phyloP scores from a whole-genome alignment of 2,113 vertebrate species.

The Jacana jacana region DNA sequence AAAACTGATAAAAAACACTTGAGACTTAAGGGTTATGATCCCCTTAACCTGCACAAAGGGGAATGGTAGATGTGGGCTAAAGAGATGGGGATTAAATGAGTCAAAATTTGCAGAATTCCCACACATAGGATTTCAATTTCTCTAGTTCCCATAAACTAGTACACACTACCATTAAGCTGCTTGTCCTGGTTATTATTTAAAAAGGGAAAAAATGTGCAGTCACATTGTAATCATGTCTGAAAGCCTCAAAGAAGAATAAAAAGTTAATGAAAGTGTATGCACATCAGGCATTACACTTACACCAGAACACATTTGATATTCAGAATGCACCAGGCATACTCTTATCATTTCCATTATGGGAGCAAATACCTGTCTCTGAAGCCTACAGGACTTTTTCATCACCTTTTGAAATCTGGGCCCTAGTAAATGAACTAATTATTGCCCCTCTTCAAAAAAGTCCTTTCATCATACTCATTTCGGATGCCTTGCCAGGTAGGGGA shows the following conservation, averaged over 20 bases:
- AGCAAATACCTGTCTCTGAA: background rate
- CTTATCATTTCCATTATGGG: background rate
- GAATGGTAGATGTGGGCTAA: background rate
- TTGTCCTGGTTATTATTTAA: background rate
- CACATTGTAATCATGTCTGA: background rate
- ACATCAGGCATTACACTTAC: background rate
- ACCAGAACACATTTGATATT: background rate
- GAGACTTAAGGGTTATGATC: background rate
- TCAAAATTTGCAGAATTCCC: background rate
- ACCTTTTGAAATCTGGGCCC: background rate
- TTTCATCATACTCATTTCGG: background rate
- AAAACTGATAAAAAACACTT: constrained; percentile 1
- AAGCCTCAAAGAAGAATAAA: background rate
- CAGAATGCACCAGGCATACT: background rate
- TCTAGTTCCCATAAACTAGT: background rate
- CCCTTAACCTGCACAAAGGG: background rate
- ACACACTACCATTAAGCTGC: background rate
- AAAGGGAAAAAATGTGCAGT: background rate
- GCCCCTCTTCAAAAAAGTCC: background rate
- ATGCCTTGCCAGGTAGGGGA: background rate
- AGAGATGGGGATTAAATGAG: background rate
- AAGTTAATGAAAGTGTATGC: background rate
- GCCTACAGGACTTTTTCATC: background rate
- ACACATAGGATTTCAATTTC: background rate
- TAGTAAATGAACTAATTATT: background rate